phyloP scores from a whole-genome alignment of 2,113 vertebrate genomes.

The Elaphurus davidianus region DNA sequence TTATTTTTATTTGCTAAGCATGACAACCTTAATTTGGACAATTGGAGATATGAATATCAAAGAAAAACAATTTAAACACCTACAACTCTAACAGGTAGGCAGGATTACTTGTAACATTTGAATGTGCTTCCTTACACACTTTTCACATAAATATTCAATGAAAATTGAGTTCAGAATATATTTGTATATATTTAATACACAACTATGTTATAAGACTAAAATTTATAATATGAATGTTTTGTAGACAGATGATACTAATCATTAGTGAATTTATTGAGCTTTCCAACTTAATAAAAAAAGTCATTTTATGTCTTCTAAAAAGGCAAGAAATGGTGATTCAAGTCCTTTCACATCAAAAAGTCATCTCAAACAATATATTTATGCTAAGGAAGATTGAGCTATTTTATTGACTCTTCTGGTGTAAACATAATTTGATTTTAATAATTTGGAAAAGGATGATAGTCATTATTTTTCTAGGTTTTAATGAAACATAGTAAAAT shows the following conservation, averaged over 20 bases:
- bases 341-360: background rate
- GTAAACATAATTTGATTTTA: background rate
- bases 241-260: background rate
- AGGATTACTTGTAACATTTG: background rate
- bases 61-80: background rate
- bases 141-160: background rate
- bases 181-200: background rate
- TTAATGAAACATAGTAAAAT: background rate
- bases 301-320: background rate
- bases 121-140: background rate
- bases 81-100: background rate
- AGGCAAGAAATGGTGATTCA: background rate
- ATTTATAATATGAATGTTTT: background rate
- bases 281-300: background rate
- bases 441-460: background rate
- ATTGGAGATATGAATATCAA: background rate
- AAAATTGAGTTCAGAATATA: background rate
- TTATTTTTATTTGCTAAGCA: background rate
- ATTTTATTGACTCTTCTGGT: background rate
- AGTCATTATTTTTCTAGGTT: background rate
- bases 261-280: background rate
- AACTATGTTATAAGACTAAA: background rate
- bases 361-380: background rate
- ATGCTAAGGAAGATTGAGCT: background rate
- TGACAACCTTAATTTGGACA: background rate